Conservation (phyloP, 2,888 invertebrate species). For the Gasteruption jaculator region DNA sequence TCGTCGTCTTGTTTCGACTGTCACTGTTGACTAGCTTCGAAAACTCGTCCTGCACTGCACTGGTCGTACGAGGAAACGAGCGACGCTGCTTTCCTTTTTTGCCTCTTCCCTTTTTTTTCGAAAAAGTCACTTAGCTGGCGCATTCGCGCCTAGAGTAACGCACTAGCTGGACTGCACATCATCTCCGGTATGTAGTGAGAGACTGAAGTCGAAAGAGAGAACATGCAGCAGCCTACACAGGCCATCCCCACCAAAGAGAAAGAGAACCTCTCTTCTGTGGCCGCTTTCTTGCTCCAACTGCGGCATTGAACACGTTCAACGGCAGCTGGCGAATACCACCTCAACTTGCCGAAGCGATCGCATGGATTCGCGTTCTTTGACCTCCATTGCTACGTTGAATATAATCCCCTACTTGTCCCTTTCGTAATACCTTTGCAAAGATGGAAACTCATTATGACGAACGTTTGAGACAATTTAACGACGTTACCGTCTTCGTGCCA, state of each 20-base stretch:
- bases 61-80: slow-evolving; percentile 3
- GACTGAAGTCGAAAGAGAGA: slow-evolving; percentile 39
- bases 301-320: slow-evolving; percentile 50
- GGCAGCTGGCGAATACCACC: slow-evolving; percentile 50
- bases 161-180: slow-evolving; percentile 25
- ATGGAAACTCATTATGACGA: no score
- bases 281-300: slow-evolving; percentile 44
- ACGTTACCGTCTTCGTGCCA: no score
- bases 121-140: neutral
- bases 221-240: slow-evolving; percentile 38
- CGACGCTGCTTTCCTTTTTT: slow-evolving; percentile 8
- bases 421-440: no score
- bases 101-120: slow-evolving; percentile 4
- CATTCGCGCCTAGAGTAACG: slow-evolving; percentile 2
- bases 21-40: slow-evolving; percentile 23
- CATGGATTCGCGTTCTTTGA: slow-evolving; percentile 43
- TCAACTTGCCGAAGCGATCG: slow-evolving; percentile 23
- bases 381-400: no score
- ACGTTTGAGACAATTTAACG: no score
- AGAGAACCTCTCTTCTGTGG: slow-evolving; percentile 24
- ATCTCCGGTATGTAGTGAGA: slow-evolving; percentile 33
- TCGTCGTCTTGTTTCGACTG: slow-evolving; percentile 30
- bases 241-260: slow-evolving; percentile 26
- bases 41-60: slow-evolving; percentile 12
- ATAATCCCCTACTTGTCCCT: no score